Conservation (phyloP, 2,888 invertebrate genomes). For the Drosophila ustulata region DNA sequence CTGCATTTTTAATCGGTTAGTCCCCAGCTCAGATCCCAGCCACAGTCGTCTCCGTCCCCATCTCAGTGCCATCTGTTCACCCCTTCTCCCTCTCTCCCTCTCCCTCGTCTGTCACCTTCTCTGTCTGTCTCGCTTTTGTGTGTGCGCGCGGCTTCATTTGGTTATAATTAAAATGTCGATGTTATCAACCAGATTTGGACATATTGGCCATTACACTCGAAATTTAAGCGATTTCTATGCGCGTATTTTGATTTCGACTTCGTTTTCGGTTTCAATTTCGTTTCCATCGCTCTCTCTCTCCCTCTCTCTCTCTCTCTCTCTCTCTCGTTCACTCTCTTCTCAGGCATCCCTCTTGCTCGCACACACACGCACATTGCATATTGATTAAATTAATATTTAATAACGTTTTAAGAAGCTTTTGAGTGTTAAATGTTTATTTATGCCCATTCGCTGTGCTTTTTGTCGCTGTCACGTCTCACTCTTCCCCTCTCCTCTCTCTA, state of each 20-base stretch:
- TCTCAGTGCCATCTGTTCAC: constrained; percentile 7
- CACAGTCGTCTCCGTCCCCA: constrained; percentile 1
- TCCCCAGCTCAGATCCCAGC: constrained; percentile 8
- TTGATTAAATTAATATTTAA: constrained; percentile 82
- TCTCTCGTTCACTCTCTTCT: neutral
- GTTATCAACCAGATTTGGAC: constrained; percentile 80
- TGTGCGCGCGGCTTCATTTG: constrained; percentile 76
- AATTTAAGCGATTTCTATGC: constrained; percentile 82
- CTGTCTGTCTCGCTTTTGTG: constrained; percentile 16
- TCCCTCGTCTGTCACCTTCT: neutral
- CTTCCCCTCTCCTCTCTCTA: neutral
- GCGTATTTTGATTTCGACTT: constrained; percentile 66
- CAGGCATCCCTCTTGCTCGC: constrained; percentile 18
- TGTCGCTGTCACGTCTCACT: constrained; percentile 26
- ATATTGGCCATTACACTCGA: constrained; percentile 81
- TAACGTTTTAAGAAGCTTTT: constrained; percentile 79
- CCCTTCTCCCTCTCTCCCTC: neutral
- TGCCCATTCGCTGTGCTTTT: constrained; percentile 55
- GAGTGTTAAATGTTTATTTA: constrained; percentile 80
- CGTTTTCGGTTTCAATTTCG: constrained; percentile 55
- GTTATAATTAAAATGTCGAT: constrained; percentile 83
- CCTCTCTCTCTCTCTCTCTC: neutral
- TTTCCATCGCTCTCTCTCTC: constrained; percentile 26
- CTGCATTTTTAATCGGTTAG: constrained; percentile 81
- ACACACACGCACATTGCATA: constrained; percentile 64